Evolutionary conservation across 1,140 invertebrate species (phyloP), one percentile per base, ranked within the genome.

Genomic region (Eurosta solidaginis): DNA sequence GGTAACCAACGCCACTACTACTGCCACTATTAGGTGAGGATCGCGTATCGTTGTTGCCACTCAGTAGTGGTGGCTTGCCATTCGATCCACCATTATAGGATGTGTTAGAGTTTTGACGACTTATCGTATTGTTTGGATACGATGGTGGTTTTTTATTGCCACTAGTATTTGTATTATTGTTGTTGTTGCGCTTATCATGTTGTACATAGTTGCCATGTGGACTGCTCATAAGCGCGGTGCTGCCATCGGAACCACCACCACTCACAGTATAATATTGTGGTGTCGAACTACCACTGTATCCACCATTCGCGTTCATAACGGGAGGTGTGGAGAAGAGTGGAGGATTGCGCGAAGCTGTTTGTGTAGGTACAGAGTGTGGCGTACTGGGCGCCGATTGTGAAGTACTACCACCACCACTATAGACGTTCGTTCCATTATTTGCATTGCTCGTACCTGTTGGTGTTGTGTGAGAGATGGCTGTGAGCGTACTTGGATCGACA

Each of bases 301-400:
- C 83, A 17, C 78, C 68, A 54, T 45, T 77, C 27, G 77, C 45
- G 77, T 73, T 77, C 40, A 40, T 76, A 20, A 81, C 78, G 17
- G 86, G 86, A 1, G 86, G 86, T 0, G 86, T 88, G 54, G 85
- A 83, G 29, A 88, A 88, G 52, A 88, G 49, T 20, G 86, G 85
- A 4, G 85, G 85, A 79, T 88, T 86, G 0, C 85, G 79, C 29
- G 78, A 73, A 36, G 76, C 40, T 52, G 45, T 42, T 36, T 76
- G 47, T 40, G 63, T 42, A 63, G 79, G 45, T 14, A 79, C 25
- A 54, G 80, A 81, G 47, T 80, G 78, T 47, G 86, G 86, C 22
- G 86, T 88, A 27, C 85, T 86, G 0, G 86, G 86, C 6, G 86
- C 85, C 12, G 86, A 88, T 59, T 88, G 86, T 1, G 86, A 83